These are phyloP conservation scores for Microtus californicus DNA, from an alignment of 2,797 vertebrate genomes.

Conservation along the genomic window DNA sequence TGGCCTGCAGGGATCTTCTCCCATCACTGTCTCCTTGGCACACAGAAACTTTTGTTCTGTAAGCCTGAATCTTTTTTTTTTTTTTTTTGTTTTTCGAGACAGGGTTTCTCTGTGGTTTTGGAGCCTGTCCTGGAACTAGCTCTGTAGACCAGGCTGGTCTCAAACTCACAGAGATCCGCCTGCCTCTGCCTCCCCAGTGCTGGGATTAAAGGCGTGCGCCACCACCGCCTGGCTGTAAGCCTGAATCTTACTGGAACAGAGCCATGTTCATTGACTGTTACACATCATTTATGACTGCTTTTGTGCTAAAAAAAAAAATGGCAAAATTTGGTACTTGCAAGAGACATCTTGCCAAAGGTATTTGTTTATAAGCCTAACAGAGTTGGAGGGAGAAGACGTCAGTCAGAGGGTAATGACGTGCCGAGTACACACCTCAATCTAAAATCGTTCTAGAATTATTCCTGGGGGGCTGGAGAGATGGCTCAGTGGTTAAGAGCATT, in stretches of 20 bases:
- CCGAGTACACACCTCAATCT: neutral
- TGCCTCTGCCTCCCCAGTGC: no score
- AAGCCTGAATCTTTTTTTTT: no score
- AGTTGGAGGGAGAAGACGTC: neutral
- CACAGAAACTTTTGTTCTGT: slow-evolving; percentile 23
- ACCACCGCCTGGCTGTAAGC: no score
- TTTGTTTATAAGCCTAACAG: neutral
- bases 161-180: no score
- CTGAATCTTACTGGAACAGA: slow-evolving; percentile 30
- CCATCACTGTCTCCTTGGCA: neutral
- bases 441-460: neutral
- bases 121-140: no score
- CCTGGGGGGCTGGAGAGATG: no score
- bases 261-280: neutral
- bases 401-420: neutral
- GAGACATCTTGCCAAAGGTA: neutral
- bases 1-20: slow-evolving; percentile 6
- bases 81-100: no score
- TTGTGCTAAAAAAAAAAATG: neutral
- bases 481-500: no score
- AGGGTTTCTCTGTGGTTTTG: no score
- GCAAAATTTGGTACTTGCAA: neutral
- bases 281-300: neutral
- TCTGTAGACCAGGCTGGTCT: no score
- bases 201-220: no score